Conservation (phyloP, 2,888 invertebrate species). For the Schizotus pectinicornis region DNA sequence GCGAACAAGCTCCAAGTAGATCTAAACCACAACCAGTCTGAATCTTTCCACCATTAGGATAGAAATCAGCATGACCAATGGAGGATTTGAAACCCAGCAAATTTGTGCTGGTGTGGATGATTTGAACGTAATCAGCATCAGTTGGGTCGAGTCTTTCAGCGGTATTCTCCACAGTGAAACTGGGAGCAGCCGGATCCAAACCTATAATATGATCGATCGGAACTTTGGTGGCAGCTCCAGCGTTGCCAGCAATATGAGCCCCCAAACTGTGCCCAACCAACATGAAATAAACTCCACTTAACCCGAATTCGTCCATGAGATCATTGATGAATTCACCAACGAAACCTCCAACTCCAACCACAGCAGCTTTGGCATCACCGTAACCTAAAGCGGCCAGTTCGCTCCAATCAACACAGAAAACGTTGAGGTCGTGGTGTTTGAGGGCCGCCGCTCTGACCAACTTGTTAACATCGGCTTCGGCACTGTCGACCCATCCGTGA, state of each 20-base stretch:
- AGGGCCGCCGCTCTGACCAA: conserved; percentile 38
- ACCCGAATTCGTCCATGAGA: conserved; percentile 31
- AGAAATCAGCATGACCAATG: neutral
- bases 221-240: conserved; percentile 37
- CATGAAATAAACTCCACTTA: conserved; percentile 32
- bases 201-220: conserved; percentile 43
- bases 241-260: conserved; percentile 45
- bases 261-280: conserved; percentile 45
- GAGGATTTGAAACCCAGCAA: neutral
- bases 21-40: conserved; percentile 2
- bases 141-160: conserved; percentile 38
- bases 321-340: conserved; percentile 41
- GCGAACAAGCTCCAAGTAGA: conserved; percentile 4
- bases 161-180: conserved; percentile 33
- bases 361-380: conserved; percentile 30
- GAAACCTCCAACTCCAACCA: conserved; percentile 38
- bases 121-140: conserved; percentile 44
- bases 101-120: conserved; percentile 40
- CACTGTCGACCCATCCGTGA: conserved; percentile 48
- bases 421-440: conserved; percentile 41
- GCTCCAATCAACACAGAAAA: conserved; percentile 50
- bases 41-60: neutral
- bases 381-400: conserved; percentile 36
- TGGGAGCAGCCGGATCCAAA: conserved; percentile 44
- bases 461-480: conserved; percentile 36